Conservation (phyloP, 2,797 vertebrate genomes). For the Schizopygopsis pylzovi region DNA sequence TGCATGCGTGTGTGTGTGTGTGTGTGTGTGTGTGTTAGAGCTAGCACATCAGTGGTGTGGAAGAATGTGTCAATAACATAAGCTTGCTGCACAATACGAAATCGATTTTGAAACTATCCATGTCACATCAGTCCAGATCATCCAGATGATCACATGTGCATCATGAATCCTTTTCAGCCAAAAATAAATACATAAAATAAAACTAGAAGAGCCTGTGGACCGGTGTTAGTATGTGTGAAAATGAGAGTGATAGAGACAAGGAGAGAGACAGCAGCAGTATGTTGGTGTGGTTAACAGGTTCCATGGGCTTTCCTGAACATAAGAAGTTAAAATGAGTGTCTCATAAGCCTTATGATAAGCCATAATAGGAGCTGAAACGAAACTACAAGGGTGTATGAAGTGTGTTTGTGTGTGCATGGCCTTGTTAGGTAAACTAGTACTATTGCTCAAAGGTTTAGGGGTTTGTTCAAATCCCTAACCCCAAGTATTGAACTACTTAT, state of each 20-base stretch:
- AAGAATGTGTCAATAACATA: slow-evolving; percentile 41
- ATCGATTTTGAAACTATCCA: slow-evolving; percentile 26
- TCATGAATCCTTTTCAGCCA: neutral
- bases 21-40: neutral
- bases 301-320: slow-evolving; percentile 12
- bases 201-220: neutral
- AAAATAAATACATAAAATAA: neutral
- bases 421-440: neutral
- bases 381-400: neutral
- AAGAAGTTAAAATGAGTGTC: neutral
- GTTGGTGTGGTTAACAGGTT: slow-evolving; percentile 34
- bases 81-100: slow-evolving; percentile 26
- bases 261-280: neutral
- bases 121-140: slow-evolving; percentile 8
- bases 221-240: neutral
- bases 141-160: neutral
- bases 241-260: no score
- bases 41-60: slow-evolving; percentile 21
- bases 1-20: neutral
- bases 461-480: neutral
- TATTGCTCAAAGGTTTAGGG: neutral
- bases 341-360: neutral
- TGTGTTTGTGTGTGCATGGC: neutral
- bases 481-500: neutral
- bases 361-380: neutral